Evolutionary conservation across 1,140 invertebrate species (phyloP).

Genomic region (Sinonovacula constricta): DNA sequence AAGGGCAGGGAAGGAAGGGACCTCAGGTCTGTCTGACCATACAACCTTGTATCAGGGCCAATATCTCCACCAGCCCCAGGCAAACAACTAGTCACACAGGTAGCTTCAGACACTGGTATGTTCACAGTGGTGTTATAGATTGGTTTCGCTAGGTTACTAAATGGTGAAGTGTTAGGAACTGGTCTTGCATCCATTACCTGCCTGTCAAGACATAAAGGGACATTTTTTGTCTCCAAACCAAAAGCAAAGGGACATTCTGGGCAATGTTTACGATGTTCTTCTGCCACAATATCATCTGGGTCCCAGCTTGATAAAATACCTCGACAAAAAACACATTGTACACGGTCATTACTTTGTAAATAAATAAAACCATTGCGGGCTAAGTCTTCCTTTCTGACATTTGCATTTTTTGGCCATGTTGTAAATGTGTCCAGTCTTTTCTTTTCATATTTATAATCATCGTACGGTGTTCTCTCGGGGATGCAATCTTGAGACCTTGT

Average conservation of each 20-base stretch:
- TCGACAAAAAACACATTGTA: conserved; percentile 91
- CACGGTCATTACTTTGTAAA: conserved; percentile 80
- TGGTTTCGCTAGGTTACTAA: background rate
- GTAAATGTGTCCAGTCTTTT: conserved; percentile 73
- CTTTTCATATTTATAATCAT: conserved; percentile 25
- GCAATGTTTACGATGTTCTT: conserved; percentile 86
- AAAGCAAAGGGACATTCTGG: conserved; percentile 87
- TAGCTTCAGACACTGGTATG: conserved; percentile 10
- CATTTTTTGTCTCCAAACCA: conserved; percentile 64
- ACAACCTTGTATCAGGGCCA: background rate
- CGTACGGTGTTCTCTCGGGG: no score
- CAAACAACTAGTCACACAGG: conserved; percentile 1
- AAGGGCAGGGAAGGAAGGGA: conserved; percentile 2
- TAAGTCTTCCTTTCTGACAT: conserved; percentile 85
- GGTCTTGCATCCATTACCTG: background rate
- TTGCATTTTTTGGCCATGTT: conserved; percentile 86
- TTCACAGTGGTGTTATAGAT: conserved; percentile 26
- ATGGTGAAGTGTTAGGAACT: background rate
- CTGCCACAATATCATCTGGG: conserved; percentile 85
- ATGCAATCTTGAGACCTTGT: no score
- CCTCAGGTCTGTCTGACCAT: background rate
- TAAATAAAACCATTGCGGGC: conserved; percentile 92
- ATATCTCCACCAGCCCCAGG: background rate
- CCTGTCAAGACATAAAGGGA: conserved; percentile 12
- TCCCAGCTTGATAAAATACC: conserved; percentile 88